A percentile compares a stretch with the other conserved stretches of the same genome.
Conservation (phyloP, 2,888 invertebrate species). For the Vannuccia rotundouncinata region DNA sequence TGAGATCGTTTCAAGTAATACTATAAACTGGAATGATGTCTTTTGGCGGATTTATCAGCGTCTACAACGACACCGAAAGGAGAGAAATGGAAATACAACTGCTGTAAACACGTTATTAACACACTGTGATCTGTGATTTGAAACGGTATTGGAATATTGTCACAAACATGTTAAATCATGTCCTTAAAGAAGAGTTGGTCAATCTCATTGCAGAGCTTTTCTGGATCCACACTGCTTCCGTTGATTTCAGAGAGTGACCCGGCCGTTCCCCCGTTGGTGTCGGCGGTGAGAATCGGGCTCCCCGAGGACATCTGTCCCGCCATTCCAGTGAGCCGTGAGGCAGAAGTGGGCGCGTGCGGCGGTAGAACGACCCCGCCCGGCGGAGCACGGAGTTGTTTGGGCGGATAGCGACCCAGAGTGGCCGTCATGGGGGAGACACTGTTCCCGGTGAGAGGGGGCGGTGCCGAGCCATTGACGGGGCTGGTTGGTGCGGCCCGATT, state of each 20-base stretch:
- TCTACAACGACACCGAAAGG: no score
- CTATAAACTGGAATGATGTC: no score
- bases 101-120: no score
- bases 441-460: background rate
- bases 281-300: background rate
- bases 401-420: background rate
- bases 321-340: background rate
- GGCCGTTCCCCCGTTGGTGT: background rate
- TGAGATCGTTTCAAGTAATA: no score
- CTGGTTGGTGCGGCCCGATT: background rate
- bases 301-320: background rate
- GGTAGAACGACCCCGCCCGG: background rate
- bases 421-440: background rate
- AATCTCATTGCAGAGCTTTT: conserved; percentile 8
- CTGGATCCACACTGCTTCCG: conserved; percentile 29
- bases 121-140: no score
- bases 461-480: background rate
- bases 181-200: conserved; percentile 29
- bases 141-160: background rate
- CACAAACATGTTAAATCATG: background rate
- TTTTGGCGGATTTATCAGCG: no score
- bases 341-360: background rate
- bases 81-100: no score
- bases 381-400: no score
- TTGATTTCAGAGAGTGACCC: background rate